Conservation (phyloP, 64 coral and sea anemone species). For the Stichodactyla helianthus region DNA sequence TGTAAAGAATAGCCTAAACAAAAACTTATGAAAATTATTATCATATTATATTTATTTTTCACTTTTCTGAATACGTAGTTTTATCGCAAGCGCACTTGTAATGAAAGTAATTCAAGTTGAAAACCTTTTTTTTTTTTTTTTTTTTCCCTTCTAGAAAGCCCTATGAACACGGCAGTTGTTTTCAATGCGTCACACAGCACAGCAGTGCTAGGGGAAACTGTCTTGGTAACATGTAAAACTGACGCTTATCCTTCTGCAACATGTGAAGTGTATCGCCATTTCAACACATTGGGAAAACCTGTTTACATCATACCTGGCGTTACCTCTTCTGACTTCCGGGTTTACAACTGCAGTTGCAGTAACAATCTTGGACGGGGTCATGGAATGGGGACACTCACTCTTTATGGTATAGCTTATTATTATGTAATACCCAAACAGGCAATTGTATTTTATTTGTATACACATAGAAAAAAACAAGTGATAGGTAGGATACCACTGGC, state of each 20-base stretch:
- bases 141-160: conserved; percentile 24
- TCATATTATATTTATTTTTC: no score
- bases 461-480: no score
- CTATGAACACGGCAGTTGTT: conserved; percentile 20
- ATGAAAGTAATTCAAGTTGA: no score
- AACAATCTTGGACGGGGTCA: conserved; percentile 14
- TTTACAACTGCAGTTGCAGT: conserved; percentile 34
- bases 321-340: conserved; percentile 9
- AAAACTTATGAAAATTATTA: no score
- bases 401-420: conserved; percentile 39
- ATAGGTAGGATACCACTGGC: no score
- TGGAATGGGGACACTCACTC: background rate
- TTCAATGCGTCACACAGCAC: conserved; percentile 43
- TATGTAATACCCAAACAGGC: no score
- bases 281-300: background rate
- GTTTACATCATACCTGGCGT: conserved; percentile 14
- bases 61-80: no score
- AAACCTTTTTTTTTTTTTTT: background rate
- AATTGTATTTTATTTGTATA: no score
- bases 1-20: no score
- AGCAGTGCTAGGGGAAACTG: conserved; percentile 34
- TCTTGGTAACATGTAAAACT: conserved; percentile 42
- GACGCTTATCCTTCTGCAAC: conserved; percentile 37
- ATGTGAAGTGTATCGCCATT: conserved; percentile 32
- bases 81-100: no score